A percentile compares a stretch with the other conserved stretches of the same genome.
Evolutionary conservation across 2,888 invertebrate genomes (phyloP).

Genomic region (Pristionchus maxplancki): DNA sequence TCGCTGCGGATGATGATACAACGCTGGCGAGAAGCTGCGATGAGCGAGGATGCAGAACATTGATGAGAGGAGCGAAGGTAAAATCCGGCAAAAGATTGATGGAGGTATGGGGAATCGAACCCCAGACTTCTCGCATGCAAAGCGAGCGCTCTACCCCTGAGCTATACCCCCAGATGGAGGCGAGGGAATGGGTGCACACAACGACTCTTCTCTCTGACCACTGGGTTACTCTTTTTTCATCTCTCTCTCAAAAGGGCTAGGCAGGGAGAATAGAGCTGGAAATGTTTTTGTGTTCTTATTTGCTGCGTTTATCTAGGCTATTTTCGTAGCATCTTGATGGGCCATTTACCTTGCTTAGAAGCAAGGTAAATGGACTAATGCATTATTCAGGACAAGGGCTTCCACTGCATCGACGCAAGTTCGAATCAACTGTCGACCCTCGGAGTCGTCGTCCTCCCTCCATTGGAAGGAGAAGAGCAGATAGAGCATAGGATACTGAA

Average conservation of each 20-base stretch:
- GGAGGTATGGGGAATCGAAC: slow-evolving; percentile 62
- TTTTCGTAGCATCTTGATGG: too few relatives aligned
- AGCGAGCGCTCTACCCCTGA: slow-evolving; percentile 75
- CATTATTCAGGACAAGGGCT: neutral
- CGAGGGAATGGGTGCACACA: neutral
- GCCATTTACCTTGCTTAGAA: too few relatives aligned
- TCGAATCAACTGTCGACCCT: neutral
- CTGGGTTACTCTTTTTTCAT: too few relatives aligned
- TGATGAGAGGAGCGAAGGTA: neutral
- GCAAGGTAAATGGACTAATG: too few relatives aligned
- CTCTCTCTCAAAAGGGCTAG: too few relatives aligned
- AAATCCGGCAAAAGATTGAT: slow-evolving; percentile 40
- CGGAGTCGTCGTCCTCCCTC: neutral
- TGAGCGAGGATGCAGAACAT: neutral
- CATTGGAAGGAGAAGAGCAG: neutral
- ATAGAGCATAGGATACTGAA: neutral
- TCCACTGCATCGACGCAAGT: neutral
- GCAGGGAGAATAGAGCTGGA: too few relatives aligned
- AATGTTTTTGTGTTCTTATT: too few relatives aligned
- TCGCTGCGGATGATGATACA: neutral
- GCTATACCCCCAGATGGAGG: slow-evolving; percentile 58
- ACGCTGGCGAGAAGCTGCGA: neutral
- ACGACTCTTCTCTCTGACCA: neutral
- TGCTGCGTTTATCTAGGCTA: too few relatives aligned
- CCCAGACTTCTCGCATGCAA: slow-evolving; percentile 66